Base-by-base conservation (phyloP, 2,888 invertebrate species). In the Adelphocoris suturalis region DNA sequence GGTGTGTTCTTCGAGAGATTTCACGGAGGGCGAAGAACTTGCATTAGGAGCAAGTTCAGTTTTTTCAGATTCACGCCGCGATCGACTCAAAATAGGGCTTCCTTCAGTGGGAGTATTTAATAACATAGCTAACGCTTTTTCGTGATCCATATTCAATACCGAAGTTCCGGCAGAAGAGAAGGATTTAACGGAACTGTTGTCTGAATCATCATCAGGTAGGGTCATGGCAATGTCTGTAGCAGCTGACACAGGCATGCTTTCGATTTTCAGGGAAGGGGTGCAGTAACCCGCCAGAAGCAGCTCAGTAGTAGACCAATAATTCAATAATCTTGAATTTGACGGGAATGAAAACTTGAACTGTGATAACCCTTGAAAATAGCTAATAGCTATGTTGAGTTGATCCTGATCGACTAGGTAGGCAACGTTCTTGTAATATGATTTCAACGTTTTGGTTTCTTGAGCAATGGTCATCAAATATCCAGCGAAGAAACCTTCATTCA, bases 381-480 rank as follows among this genome's bases (percentile, higher is more conserved):
- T 95, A 92, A 96, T 96, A 0, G 97, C 95, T 1, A 97, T 95
- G 93, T 97, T 97, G 87, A 97, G 94, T 86, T 96, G 95, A 92
- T 98, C 98, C 0, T 94, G 92, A 93, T 99, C 98, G 92, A 97
- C 95, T 14, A 99, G 94, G 93, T 97, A 97, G 0, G 98, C 98
- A 91, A 95, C 95, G 75, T 95, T 95, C 91, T 96, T 96, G 93
- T 99, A 99, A 93, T 97, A 98, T 9, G 97, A 96, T 93, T 96
- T 96, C 27, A 98, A 93, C 0, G 96, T 95, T 19, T 95, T 95
- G 92, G 95, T 95, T 92, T 98, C 97, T 91, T 96, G 96, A 1
- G 96, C 94, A 93, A 99, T 96, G 4, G 97, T 96, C 90, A 96
- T 95, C 92, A 99, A 94, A 93, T 99, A 99, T 46, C 98, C 98